Evolutionary conservation across 2,888 invertebrate species (phyloP).

Genomic region (Clitarchus hookeri): DNA sequence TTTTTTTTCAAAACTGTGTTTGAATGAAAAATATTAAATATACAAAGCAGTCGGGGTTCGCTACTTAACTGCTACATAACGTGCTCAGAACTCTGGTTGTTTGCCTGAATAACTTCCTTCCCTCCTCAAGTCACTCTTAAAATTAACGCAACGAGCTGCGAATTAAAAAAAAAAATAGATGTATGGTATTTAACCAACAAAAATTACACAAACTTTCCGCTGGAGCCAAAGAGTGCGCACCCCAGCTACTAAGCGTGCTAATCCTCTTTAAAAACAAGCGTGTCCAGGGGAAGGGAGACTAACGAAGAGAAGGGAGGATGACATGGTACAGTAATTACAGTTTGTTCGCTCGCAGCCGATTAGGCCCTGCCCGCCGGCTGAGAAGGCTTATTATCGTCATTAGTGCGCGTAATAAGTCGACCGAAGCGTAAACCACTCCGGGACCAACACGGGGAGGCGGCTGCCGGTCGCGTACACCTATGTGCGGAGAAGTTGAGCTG

Average conservation of each 20-base stretch:
- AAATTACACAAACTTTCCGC: background rate
- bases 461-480: background rate
- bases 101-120: no score
- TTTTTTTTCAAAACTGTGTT: no score
- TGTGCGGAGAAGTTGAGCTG: background rate
- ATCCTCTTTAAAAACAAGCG: background rate
- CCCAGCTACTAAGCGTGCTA: conserved; percentile 1
- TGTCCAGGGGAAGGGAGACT: background rate
- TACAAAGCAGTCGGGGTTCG: no score
- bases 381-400: conserved; percentile 14
- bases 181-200: background rate
- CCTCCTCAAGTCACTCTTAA: no score
- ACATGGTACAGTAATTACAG: conserved; percentile 7
- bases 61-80: no score
- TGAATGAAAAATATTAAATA: no score
- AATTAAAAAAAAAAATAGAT: background rate
- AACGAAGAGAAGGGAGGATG: background rate
- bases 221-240: background rate
- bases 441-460: background rate
- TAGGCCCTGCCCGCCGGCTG: background rate
- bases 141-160: no score
- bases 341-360: conserved; percentile 10
- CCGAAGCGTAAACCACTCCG: background rate
- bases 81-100: no score
- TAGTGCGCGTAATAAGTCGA: conserved; percentile 14